These are phyloP conservation scores for Trissonchulus sp. DNA, from an alignment of 2,888 invertebrate species.

Conservation along the genomic window DNA sequence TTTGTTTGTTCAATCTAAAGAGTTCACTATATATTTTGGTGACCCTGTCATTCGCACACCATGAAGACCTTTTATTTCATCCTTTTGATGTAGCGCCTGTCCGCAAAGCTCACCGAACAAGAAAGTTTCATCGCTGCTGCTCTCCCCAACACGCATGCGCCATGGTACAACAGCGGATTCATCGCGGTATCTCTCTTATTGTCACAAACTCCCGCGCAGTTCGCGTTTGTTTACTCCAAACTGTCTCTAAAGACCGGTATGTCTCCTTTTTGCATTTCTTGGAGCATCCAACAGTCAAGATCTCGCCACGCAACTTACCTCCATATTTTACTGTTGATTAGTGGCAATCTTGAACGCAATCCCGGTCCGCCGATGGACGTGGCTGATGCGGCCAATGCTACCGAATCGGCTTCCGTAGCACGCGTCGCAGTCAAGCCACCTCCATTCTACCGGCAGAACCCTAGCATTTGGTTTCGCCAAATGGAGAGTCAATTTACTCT, in stretches of 20 bases:
- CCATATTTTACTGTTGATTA: not conserved
- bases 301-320: not conserved
- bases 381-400: not conserved
- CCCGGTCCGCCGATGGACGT: not conserved
- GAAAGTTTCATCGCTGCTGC: too few species aligned
- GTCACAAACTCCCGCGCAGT: not conserved
- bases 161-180: not conserved
- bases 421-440: not conserved
- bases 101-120: too few species aligned
- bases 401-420: not conserved
- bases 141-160: too few species aligned
- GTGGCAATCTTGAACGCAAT: not conserved
- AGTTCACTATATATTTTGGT: too few species aligned
- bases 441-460: not conserved
- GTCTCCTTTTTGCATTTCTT: not conserved
- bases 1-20: too few species aligned
- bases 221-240: too few species aligned
- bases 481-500: not conserved
- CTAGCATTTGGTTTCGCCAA: not conserved
- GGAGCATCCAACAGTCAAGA: not conserved
- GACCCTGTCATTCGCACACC: too few species aligned
- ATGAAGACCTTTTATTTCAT: too few species aligned
- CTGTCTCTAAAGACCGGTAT: not conserved
- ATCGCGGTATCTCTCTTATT: not conserved
- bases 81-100: too few species aligned